Percentiles rank a stretch among this genome's conserved stretches.
These are phyloP conservation scores for Phalacrocorax brasilianus DNA, from an alignment of 2,113 vertebrate genomes.

Conservation along the genomic window DNA sequence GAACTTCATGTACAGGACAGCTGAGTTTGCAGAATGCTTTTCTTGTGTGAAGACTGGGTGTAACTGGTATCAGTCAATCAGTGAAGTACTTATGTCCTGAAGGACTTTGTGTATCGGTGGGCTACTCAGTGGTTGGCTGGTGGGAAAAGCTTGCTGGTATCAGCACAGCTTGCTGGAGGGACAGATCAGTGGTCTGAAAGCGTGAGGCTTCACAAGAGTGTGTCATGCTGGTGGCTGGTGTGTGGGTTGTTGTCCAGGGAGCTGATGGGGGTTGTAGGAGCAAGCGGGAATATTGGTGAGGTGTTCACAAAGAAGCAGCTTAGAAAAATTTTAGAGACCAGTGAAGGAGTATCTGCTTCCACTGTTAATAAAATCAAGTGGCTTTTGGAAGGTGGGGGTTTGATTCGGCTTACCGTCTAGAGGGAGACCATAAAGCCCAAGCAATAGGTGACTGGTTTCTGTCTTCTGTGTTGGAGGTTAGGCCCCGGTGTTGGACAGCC, in stretches of 20 bases:
- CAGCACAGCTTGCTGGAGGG: not conserved
- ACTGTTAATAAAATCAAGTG: not conserved
- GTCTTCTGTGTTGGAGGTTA: not conserved
- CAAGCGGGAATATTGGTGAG: not conserved
- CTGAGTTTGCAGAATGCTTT: not conserved
- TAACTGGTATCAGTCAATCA: not conserved
- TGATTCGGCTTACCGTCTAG: not conserved
- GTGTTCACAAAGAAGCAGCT: not conserved
- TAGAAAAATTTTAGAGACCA: not conserved
- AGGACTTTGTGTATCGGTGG: not conserved
- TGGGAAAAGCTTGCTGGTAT: not conserved
- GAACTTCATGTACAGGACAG: not conserved
- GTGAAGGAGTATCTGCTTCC: not conserved
- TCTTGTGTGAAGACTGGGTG: not conserved
- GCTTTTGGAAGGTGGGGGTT: not conserved
- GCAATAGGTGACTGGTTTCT: not conserved
- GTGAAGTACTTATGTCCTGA: not conserved
- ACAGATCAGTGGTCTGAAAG: not conserved
- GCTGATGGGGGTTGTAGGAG: not conserved
- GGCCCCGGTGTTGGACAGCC: fast-evolving
- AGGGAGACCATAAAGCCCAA: not conserved
- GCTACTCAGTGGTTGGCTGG: fast-evolving
- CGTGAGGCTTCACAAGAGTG: not conserved
- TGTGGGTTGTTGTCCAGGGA: not conserved
- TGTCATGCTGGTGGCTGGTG: not conserved